Evolutionary conservation across 1,140 invertebrate species (phyloP).

Genomic region (Apis florea): DNA sequence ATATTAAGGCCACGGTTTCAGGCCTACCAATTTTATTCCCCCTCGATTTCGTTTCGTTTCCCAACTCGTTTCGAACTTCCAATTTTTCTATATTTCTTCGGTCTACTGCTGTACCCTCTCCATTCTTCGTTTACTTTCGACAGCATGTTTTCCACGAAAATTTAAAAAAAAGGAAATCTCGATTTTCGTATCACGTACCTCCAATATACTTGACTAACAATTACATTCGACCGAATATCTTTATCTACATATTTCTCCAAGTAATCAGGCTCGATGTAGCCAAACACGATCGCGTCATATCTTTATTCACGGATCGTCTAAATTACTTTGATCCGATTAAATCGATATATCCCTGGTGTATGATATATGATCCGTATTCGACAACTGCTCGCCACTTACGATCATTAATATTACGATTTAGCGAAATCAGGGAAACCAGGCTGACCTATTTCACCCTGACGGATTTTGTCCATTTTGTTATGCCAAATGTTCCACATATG

Average conservation of each 20-base stretch:
- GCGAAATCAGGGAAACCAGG: constrained; percentile 46
- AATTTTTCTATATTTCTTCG: not conserved
- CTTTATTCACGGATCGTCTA: constrained; percentile 13
- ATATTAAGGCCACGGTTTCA: not conserved
- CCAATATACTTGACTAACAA: not conserved
- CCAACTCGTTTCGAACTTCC: not conserved
- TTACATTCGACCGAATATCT: not conserved
- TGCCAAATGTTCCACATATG: constrained; percentile 59
- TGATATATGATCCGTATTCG: not conserved
- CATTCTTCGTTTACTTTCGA: not conserved
- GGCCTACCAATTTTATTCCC: not conserved
- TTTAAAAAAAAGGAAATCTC: not conserved
- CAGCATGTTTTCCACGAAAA: not conserved
- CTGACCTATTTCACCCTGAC: not conserved
- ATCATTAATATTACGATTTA: constrained; percentile 37
- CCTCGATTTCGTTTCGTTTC: not conserved
- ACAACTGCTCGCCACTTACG: constrained; percentile 41
- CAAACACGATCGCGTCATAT: not conserved
- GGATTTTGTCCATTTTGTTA: not conserved
- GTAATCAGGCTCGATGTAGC: not conserved
- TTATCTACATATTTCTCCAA: not conserved
- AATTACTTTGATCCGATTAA: constrained; percentile 37
- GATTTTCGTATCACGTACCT: too few relatives aligned
- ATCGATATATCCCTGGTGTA: not conserved
- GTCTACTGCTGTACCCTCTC: too few relatives aligned